Evolutionary conservation across 2,797 vertebrate species (phyloP).

Genomic region (Kryptopterus vitreolus): DNA sequence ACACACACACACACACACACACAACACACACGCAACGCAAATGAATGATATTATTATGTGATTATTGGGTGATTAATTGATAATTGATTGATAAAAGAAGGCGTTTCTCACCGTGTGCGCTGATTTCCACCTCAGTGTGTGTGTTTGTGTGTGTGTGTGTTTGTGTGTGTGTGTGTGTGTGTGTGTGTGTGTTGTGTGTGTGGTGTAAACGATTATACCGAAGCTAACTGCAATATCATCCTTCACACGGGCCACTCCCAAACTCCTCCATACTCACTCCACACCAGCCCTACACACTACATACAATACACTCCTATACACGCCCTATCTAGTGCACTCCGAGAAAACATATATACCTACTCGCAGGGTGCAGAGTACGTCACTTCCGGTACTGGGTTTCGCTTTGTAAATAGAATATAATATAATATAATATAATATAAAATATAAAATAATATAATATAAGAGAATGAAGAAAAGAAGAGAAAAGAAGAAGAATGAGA

Average conservation of each 20-base stretch:
- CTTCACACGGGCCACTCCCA: background rate
- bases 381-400: background rate
- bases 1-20: background rate
- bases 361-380: background rate
- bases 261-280: background rate
- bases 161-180: too few species aligned
- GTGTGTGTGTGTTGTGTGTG: too few species aligned
- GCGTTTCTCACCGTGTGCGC: background rate
- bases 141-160: too few species aligned
- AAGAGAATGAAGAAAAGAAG: too few species aligned
- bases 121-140: background rate
- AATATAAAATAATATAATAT: too few species aligned
- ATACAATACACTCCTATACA: fast-evolving
- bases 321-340: background rate
- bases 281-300: background rate
- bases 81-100: background rate
- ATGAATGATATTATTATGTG: too few species aligned
- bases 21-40: too few species aligned
- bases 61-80: background rate
- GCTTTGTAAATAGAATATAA: background rate
- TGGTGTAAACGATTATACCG: background rate
- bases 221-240: constrained; percentile 28
- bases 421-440: too few species aligned
- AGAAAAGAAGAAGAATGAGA: too few species aligned
- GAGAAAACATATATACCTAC: fast-evolving